phyloP scores from a whole-genome alignment of 1,140 invertebrate species.

The Pygmarrhopalites habei region DNA sequence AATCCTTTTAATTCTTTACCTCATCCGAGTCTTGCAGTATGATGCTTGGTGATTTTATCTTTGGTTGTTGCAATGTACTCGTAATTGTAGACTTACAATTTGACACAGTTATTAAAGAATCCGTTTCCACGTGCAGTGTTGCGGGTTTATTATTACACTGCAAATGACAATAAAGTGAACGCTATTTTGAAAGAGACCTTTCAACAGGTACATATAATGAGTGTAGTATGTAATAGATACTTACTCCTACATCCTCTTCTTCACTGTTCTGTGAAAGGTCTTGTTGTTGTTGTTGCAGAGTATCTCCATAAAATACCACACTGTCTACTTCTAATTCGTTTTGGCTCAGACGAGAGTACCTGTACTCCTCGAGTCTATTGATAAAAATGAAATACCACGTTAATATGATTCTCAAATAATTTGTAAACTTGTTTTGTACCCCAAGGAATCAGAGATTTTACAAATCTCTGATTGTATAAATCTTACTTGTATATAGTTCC shows the following conservation, averaged over 20 bases:
- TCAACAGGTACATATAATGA: too few species aligned
- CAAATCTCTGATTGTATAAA: too few species aligned
- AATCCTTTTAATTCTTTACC: neutral
- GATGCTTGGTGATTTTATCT: neutral
- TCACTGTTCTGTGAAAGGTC: constrained; percentile 4
- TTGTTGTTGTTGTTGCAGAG: constrained; percentile 9
- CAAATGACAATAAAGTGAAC: too few species aligned
- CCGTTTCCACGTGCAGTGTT: constrained; percentile 31
- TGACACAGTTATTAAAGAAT: constrained; percentile 31
- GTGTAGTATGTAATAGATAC: neutral
- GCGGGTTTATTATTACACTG: constrained; percentile 23
- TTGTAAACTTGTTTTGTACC: too few species aligned
- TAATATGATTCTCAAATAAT: too few species aligned
- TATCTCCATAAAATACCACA: constrained; percentile 26
- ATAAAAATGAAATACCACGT: too few species aligned
- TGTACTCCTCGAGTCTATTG: constrained; percentile 33
- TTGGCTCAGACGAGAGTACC: constrained; percentile 38
- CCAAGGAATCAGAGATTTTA: too few species aligned
- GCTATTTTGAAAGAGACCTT: too few species aligned
- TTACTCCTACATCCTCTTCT: constrained; percentile 17
- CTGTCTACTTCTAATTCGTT: constrained; percentile 35
- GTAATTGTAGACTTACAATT: constrained; percentile 10
- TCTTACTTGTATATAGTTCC: constrained; percentile 33
- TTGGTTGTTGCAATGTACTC: constrained; percentile 2
- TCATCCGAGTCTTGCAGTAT: constrained; percentile 9